Evolutionary conservation across 2,888 invertebrate species (phyloP).

Genomic region (Tuberolachnus salignus): DNA sequence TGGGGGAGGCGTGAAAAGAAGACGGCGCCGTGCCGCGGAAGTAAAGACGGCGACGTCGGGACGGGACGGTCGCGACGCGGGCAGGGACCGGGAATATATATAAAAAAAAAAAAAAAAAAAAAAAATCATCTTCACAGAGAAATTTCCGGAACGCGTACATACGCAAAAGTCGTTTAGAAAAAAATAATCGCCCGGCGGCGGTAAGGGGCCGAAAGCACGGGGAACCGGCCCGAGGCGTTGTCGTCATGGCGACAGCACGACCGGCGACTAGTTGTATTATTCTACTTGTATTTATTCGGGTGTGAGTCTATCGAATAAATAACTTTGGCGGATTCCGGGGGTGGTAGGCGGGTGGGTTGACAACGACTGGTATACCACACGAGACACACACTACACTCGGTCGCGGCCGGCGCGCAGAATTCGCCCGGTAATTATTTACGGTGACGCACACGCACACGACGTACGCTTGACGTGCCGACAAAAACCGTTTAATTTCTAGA

Average conservation of each 20-base stretch:
- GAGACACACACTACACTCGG: too few species aligned
- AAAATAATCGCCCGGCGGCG: slow-evolving; percentile 37
- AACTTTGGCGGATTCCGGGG: slow-evolving; percentile 18
- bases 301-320: slow-evolving; percentile 44
- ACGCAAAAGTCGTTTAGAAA: slow-evolving; percentile 46
- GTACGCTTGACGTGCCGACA: slow-evolving; percentile 18
- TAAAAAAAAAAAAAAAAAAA: too few species aligned
- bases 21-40: too few species aligned
- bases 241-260: slow-evolving; percentile 40
- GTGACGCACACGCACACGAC: neutral
- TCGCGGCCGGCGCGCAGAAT: neutral
- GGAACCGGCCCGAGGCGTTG: slow-evolving; percentile 9
- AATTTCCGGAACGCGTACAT: slow-evolving; percentile 11
- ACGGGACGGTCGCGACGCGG: too few species aligned
- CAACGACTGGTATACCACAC: neutral
- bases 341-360: slow-evolving; percentile 33
- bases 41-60: too few species aligned
- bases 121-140: slow-evolving; percentile 39
- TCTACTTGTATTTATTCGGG: neutral
- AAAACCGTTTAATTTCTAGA: slow-evolving; percentile 30
- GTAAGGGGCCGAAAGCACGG: neutral
- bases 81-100: too few species aligned
- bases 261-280: neutral
- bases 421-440: slow-evolving; percentile 35
- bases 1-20: neutral